phyloP scores from a whole-genome alignment of 2,888 invertebrate species.

The Trissolcus brochymenae region DNA sequence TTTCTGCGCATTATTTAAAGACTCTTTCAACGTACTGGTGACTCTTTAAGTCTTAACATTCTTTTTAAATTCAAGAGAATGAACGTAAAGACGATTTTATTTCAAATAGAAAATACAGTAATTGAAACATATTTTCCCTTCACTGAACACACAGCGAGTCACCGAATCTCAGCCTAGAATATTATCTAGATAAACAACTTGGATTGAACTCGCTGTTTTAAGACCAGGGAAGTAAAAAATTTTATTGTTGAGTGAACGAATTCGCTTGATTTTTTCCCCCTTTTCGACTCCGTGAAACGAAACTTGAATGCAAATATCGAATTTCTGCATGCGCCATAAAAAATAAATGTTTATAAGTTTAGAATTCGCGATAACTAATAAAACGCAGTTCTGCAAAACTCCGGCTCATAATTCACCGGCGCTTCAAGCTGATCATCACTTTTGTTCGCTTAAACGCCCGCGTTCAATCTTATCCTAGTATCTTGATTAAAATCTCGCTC shows the following conservation, averaged over 20 bases:
- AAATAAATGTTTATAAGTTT: conserved; percentile 1
- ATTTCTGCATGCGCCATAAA: conserved; percentile 24
- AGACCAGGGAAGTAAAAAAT: background rate
- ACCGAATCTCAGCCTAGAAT: background rate
- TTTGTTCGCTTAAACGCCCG: conserved; percentile 7
- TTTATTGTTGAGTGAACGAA: background rate
- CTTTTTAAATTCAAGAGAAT: conserved; percentile 17
- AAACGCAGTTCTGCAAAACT: conserved; percentile 19
- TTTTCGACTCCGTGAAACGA: background rate
- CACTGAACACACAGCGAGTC: no score
- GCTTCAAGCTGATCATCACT: conserved; percentile 14
- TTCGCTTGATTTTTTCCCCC: no score
- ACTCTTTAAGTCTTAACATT: conserved; percentile 24
- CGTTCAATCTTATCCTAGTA: conserved; percentile 9
- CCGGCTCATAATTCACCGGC: conserved; percentile 10
- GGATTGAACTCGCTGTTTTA: conserved; percentile 1
- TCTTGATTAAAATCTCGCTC: conserved; percentile 17
- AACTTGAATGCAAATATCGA: conserved; percentile 13
- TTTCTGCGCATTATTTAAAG: conserved; percentile 24
- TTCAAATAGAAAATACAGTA: conserved; percentile 18
- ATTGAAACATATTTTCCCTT: conserved; percentile 8
- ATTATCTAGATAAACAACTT: conserved; percentile 3
- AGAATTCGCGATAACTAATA: conserved; percentile 15
- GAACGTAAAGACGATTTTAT: conserved; percentile 9
- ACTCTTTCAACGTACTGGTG: conserved; percentile 26